Conservation (phyloP, 2,888 invertebrate species). For the Tetranychus piercei region DNA sequence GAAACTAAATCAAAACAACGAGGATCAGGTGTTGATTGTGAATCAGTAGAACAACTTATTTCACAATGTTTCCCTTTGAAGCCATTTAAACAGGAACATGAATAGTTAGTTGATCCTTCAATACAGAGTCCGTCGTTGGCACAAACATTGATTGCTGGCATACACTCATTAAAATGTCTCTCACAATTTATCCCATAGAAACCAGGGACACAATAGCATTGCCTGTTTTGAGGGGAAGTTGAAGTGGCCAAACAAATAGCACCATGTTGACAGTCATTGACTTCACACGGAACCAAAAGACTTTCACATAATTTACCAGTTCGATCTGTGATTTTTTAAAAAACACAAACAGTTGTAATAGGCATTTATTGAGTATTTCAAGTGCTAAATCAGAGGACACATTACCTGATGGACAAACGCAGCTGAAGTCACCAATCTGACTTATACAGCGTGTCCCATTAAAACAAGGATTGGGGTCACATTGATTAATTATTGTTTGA, state of each 20-base stretch:
- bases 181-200: neutral
- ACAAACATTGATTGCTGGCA: conserved; percentile 40
- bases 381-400: too few species aligned
- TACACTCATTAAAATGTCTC: neutral
- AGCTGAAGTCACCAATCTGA: neutral
- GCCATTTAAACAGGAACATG: conserved; percentile 61
- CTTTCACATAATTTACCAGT: neutral
- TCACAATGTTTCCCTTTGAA: conserved; percentile 60
- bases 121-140: conserved; percentile 73
- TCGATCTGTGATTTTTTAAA: neutral
- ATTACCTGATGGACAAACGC: neutral
- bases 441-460: conserved; percentile 18
- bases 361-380: too few species aligned
- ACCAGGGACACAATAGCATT: neutral
- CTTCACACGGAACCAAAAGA: neutral
- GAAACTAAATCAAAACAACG: neutral
- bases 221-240: neutral
- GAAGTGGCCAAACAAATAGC: neutral
- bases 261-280: neutral
- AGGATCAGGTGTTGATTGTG: neutral
- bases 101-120: conserved; percentile 43
- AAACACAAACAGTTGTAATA: too few species aligned
- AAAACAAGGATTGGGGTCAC: conserved; percentile 52
- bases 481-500: conserved; percentile 73
- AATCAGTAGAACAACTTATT: neutral